phyloP scores from a whole-genome alignment of 2,797 vertebrate species.

The Hemibagrus guttatus region DNA sequence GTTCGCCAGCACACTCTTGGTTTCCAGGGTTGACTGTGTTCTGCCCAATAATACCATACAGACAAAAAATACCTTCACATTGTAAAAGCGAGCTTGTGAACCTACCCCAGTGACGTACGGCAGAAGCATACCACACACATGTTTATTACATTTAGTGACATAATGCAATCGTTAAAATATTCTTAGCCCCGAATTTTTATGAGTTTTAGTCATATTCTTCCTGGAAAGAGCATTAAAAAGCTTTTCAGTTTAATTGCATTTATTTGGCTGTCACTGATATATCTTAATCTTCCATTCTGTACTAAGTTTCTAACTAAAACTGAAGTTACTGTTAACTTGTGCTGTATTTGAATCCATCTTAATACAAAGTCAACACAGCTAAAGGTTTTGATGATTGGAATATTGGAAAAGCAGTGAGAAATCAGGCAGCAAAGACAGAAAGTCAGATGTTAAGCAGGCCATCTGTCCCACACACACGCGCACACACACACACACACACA shows the following conservation, averaged over 20 bases:
- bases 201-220: not conserved
- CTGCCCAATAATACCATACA: not conserved
- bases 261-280: conserved; percentile 2
- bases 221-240: not conserved
- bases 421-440: conserved; percentile 5
- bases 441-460: not conserved
- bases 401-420: not conserved
- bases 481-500: conserved; percentile 4
- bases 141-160: conserved; percentile 17
- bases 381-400: not conserved
- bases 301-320: conserved; percentile 12
- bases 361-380: conserved; percentile 16
- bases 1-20: conserved; percentile 5
- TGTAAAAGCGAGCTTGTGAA: not conserved
- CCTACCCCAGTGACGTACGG: too few relatives aligned
- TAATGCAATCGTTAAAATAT: conserved; percentile 20
- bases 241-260: not conserved
- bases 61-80: not conserved
- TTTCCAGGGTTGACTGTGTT: not conserved
- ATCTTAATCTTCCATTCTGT: not conserved
- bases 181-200: not conserved
- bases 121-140: not conserved
- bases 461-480: conserved; percentile 10
- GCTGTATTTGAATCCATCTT: conserved; percentile 7
- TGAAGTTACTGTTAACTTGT: not conserved